Percentiles rank a stretch among this genome's conserved stretches.
Evolutionary conservation across 2,888 invertebrate genomes (phyloP).

Genomic region (Antheraea yamamai): DNA sequence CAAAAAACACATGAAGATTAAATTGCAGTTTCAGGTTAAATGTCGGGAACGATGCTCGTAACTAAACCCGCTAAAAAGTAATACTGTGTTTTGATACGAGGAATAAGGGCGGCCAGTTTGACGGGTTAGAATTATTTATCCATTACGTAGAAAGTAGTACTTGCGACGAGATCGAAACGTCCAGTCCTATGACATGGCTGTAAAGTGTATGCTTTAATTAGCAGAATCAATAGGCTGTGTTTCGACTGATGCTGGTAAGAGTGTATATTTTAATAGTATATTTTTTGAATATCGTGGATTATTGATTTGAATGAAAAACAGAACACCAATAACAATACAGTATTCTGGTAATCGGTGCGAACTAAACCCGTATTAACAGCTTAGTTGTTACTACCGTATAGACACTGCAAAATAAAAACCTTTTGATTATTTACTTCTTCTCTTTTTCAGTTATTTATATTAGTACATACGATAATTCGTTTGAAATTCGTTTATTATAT

Average conservation of each 20-base stretch:
- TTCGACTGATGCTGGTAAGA: conserved; percentile 1
- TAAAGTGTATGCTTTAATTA: conserved; percentile 41
- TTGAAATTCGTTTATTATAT: neutral
- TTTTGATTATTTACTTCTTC: neutral
- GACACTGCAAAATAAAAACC: neutral
- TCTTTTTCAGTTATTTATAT: neutral
- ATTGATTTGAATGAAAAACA: neutral
- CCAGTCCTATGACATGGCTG: conserved; percentile 45
- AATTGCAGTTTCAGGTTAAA: neutral
- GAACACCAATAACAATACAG: too few species aligned
- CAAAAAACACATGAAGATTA: neutral
- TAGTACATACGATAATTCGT: neutral
- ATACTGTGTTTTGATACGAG: conserved; percentile 41
- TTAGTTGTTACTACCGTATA: neutral
- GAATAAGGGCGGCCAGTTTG: conserved; percentile 48
- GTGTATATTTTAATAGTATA: neutral
- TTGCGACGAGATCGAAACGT: conserved; percentile 36
- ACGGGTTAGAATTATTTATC: conserved; percentile 48
- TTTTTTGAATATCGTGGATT: neutral
- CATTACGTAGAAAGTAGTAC: conserved; percentile 53
- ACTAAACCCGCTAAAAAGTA: conserved; percentile 21
- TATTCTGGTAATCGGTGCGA: neutral
- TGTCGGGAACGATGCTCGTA: neutral
- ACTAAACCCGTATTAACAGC: neutral
- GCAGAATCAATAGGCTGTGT: neutral